Conservation (phyloP, 2,888 invertebrate genomes). For the Chymomyza procnemis region DNA sequence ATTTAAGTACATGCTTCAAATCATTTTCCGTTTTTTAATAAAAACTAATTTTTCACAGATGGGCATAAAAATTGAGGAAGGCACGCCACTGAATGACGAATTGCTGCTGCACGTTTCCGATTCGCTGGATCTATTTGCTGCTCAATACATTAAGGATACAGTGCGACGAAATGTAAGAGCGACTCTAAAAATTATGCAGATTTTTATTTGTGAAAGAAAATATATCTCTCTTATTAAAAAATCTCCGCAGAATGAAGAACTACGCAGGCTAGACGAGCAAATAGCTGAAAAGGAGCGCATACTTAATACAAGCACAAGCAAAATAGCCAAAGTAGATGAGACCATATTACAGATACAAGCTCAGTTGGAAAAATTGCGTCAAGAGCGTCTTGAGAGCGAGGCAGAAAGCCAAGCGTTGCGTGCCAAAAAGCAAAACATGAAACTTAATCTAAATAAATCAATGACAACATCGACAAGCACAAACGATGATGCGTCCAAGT, state of each 20-base stretch:
- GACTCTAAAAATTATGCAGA: no score
- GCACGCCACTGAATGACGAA: constrained; percentile 81
- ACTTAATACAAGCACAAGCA: constrained; percentile 82
- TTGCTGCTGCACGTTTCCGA: constrained; percentile 83
- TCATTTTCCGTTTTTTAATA: no score
- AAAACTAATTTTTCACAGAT: constrained; percentile 76
- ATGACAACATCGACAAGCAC: constrained; percentile 74
- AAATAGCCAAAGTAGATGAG: constrained; percentile 85
- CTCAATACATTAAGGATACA: constrained; percentile 83
- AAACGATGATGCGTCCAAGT: constrained; percentile 68
- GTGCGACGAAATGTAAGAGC: constrained; percentile 86
- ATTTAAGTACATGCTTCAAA: not conserved
- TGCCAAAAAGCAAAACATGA: constrained; percentile 78
- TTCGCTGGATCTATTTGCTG: constrained; percentile 83
- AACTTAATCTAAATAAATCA: constrained; percentile 82
- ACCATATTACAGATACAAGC: constrained; percentile 84
- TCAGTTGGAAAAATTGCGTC: constrained; percentile 81
- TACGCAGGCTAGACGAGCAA: constrained; percentile 85
- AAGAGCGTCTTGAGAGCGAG: constrained; percentile 62
- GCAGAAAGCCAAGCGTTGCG: constrained; percentile 55
- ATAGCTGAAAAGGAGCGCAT: constrained; percentile 80
- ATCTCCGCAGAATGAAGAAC: constrained; percentile 83
- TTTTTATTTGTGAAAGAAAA: no score
- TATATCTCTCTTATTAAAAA: no score
- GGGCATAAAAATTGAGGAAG: constrained; percentile 80